Conservation (phyloP, 2,113 vertebrate species). For the Saimiri boliviensis region DNA sequence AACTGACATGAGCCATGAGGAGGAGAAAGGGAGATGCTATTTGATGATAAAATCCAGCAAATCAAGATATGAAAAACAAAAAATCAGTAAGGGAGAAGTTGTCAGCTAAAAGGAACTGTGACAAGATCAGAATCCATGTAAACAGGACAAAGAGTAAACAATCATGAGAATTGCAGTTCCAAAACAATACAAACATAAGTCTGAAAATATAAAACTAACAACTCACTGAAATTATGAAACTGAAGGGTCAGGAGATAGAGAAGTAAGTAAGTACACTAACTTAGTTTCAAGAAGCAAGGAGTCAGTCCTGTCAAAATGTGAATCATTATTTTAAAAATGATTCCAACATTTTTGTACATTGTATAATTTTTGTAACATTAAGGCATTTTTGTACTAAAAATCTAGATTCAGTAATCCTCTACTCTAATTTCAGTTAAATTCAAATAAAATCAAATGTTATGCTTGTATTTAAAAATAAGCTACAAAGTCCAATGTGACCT, state of each 20-base stretch:
- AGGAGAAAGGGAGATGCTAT: background rate
- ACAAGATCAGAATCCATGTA: background rate
- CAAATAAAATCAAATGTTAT: background rate
- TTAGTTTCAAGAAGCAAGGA: background rate
- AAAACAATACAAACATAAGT: background rate
- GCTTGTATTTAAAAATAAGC: conserved; percentile 5
- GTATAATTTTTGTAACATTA: background rate
- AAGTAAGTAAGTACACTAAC: background rate
- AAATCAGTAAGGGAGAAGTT: background rate
- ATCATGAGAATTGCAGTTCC: background rate
- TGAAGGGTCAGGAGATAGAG: background rate
- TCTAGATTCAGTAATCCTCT: background rate
- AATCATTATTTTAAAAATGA: background rate
- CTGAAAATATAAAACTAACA: background rate
- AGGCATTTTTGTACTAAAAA: background rate
- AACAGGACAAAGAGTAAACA: background rate
- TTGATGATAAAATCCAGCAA: background rate
- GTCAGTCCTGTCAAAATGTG: background rate
- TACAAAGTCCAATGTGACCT: background rate
- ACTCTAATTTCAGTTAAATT: conserved; percentile 10
- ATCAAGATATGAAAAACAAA: background rate
- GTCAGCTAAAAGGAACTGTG: background rate
- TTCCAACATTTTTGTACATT: background rate
- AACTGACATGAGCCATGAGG: background rate
- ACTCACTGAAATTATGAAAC: background rate